phyloP scores from a whole-genome alignment of 2,797 vertebrate species.

The Sebastes wilsoni region DNA sequence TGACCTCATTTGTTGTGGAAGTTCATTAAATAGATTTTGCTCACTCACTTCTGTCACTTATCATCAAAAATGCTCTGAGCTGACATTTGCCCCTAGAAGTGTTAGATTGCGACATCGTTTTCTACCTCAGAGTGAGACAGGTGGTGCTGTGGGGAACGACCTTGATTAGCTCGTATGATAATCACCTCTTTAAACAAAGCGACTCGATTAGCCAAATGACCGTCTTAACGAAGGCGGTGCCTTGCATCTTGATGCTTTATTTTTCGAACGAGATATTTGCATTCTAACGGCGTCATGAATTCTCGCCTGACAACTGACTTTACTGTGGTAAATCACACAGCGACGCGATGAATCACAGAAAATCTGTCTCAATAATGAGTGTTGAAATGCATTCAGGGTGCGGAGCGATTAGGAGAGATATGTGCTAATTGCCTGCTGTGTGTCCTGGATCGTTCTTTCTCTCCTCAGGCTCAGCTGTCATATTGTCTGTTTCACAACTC shows the following conservation, averaged over 20 bases:
- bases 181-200: conserved; percentile 58
- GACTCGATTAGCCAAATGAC: conserved; percentile 62
- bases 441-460: conserved; percentile 37
- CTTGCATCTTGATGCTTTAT: conserved; percentile 47
- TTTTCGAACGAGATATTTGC: conserved; percentile 51
- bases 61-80: background rate
- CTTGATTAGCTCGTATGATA: conserved; percentile 48
- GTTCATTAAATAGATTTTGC: background rate
- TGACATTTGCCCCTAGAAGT: background rate
- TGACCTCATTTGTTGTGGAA: conserved; percentile 2
- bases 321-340: conserved; percentile 43
- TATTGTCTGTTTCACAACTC: conserved; percentile 29
- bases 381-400: conserved; percentile 29
- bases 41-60: background rate
- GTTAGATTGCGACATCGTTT: background rate
- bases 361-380: conserved; percentile 57
- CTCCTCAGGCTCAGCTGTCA: conserved; percentile 33
- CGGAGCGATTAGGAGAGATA: conserved; percentile 44
- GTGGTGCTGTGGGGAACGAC: background rate
- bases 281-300: conserved; percentile 58
- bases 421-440: conserved; percentile 62
- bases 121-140: background rate
- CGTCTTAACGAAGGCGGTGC: conserved; percentile 2
- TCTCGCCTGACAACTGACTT: conserved; percentile 50
- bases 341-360: conserved; percentile 55